These are phyloP conservation scores for Eretmochelys imbricata DNA, from an alignment of 2,113 vertebrate species.

Conservation along the genomic window DNA sequence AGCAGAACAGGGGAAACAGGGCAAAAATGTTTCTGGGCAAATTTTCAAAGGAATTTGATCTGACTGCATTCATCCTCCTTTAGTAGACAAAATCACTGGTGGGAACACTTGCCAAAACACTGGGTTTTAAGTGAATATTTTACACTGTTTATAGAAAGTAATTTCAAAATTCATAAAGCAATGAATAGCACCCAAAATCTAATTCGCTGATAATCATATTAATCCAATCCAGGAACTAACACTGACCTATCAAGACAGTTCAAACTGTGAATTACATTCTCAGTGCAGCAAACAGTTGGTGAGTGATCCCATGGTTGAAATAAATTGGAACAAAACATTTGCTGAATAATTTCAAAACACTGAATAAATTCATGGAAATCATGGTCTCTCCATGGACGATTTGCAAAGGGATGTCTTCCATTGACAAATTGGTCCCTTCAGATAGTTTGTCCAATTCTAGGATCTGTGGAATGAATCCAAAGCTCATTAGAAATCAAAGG, in stretches of 20 bases:
- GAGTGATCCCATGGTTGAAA: not conserved
- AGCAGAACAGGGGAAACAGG: not conserved
- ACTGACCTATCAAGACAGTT: not conserved
- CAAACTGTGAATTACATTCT: not conserved
- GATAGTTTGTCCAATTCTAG: not conserved
- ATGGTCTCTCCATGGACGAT: not conserved
- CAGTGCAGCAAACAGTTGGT: not conserved
- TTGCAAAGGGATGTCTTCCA: not conserved
- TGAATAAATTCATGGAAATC: not conserved
- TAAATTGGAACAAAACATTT: not conserved
- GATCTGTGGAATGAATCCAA: rapidly evolving
- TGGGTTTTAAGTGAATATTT: conserved; percentile 24
- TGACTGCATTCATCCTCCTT: not conserved
- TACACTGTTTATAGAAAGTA: not conserved
- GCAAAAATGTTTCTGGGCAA: conserved; percentile 19
- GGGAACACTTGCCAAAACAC: not conserved
- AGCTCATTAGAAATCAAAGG: not conserved
- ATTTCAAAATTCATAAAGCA: not conserved
- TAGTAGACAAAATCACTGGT: not conserved
- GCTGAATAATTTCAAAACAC: not conserved
- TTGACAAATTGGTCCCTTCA: not conserved
- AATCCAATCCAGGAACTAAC: not conserved
- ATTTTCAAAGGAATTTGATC: conserved; percentile 18
- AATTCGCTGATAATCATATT: not conserved
- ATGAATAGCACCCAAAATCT: conserved; percentile 8